Evolutionary conservation across 92 coral and sea anemone genomes (phyloP).

Genomic region (Paramuricea clavata): DNA sequence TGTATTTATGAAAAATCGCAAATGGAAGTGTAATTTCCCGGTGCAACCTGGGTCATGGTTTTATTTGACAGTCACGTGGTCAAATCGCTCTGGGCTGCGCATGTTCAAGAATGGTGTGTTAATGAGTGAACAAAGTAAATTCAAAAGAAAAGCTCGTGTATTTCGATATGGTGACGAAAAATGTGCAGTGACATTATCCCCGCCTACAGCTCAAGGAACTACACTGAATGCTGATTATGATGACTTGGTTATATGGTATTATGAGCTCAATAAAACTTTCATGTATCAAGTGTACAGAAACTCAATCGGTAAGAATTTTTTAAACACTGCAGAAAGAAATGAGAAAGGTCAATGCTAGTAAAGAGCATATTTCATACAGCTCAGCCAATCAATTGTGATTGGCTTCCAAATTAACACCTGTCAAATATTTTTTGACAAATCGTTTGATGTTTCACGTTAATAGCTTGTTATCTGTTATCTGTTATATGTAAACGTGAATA

Average conservation of each 20-base stretch:
- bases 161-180: background rate
- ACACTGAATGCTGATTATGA: conserved; percentile 32
- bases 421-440: too few relatives aligned
- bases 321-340: too few relatives aligned
- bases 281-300: conserved; percentile 19
- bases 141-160: background rate
- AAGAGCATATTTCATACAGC: too few relatives aligned
- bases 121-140: background rate
- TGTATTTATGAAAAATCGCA: conserved; percentile 14
- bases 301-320: conserved; percentile 8
- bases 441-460: too few relatives aligned
- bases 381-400: too few relatives aligned
- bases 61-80: conserved; percentile 44
- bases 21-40: conserved; percentile 17
- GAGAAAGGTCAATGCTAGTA: too few relatives aligned
- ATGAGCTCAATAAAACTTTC: conserved; percentile 6
- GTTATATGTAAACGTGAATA: too few relatives aligned
- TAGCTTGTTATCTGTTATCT: too few relatives aligned
- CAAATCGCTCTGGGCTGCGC: conserved; percentile 24
- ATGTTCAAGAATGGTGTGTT: conserved; percentile 36
- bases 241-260: conserved; percentile 29
- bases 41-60: conserved; percentile 33
- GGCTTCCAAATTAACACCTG: too few relatives aligned
- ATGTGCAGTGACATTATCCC: conserved; percentile 29
- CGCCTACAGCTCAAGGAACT: background rate